Percentiles rank a stretch among this genome's conserved stretches.
phyloP scores from a whole-genome alignment of 2,888 invertebrate genomes.

The Hedychridium roseum region DNA sequence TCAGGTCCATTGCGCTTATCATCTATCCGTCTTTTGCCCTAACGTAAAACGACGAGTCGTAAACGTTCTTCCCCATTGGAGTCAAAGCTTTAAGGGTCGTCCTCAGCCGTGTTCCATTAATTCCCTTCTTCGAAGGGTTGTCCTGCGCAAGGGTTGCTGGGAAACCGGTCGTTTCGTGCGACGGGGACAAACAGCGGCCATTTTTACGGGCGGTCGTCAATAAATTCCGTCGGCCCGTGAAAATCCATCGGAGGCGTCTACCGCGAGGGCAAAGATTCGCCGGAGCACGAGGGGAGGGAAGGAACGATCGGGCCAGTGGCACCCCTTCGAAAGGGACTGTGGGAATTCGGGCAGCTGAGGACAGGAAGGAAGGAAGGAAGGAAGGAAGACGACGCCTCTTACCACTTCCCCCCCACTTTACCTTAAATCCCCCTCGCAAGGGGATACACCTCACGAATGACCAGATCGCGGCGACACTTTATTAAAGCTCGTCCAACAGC shows the following conservation, averaged over 20 bases:
- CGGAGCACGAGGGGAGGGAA: conserved; percentile 14
- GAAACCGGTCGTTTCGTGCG: conserved; percentile 34
- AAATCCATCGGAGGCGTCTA: conserved; percentile 30
- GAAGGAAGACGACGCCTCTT: conserved; percentile 17
- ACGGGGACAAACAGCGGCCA: conserved; percentile 36
- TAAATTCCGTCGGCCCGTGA: conserved; percentile 42
- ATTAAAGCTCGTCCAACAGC: no score
- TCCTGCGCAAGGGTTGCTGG: no score
- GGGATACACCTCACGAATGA: conserved; percentile 21
- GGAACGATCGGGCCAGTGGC: conserved; percentile 21
- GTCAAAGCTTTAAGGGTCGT: no score
- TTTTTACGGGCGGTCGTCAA: conserved; percentile 36
- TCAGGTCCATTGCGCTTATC: no score
- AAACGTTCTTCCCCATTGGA: no score
- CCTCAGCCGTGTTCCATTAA: no score
- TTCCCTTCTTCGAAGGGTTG: no score
- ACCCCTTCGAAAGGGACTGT: conserved; percentile 51
- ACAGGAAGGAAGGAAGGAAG: conserved; percentile 24
- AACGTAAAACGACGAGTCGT: no score
- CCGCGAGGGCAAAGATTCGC: conserved; percentile 17
- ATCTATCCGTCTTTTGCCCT: no score
- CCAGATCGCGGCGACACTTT: no score
- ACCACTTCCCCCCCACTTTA: conserved; percentile 7
- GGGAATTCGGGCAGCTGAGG: conserved; percentile 53
- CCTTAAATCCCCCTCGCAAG: conserved; percentile 8